phyloP scores from a whole-genome alignment of 2,797 vertebrate genomes.

The Cygnus olor region DNA sequence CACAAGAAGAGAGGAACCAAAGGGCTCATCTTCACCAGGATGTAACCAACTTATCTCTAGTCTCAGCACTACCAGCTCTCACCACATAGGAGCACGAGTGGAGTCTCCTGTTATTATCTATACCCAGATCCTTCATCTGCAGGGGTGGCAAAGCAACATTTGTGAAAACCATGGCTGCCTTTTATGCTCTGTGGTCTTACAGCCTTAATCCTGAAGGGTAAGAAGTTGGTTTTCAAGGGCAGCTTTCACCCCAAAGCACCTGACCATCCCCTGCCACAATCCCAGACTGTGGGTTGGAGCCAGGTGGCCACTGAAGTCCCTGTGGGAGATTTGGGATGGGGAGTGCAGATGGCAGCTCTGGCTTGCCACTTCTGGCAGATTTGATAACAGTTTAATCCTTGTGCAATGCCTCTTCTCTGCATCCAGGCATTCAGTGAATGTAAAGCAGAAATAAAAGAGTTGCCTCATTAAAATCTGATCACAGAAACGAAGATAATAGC shows the following conservation, averaged over 20 bases:
- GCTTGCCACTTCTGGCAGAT: neutral
- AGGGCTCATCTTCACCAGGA: neutral
- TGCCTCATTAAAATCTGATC: slow-evolving; percentile 31
- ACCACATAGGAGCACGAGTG: neutral
- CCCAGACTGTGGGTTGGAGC: neutral
- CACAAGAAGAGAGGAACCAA: neutral
- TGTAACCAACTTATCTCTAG: neutral
- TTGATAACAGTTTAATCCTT: neutral
- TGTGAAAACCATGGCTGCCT: neutral
- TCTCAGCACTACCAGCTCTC: neutral
- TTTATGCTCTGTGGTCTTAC: neutral
- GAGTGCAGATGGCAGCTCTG: neutral
- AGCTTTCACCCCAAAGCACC: neutral
- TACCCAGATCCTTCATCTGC: neutral
- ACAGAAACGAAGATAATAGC: slow-evolving; percentile 24
- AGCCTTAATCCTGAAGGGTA: neutral
- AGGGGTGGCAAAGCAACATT: neutral
- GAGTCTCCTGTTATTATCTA: neutral
- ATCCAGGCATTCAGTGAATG: neutral
- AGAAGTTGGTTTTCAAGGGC: neutral
- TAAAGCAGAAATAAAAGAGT: slow-evolving; percentile 17
- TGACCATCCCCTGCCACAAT: neutral
- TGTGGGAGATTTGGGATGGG: neutral
- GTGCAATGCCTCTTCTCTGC: neutral
- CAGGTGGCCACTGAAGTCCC: neutral